Conservation (phyloP, 2,888 invertebrate species). For the Drosophila mimetica region DNA sequence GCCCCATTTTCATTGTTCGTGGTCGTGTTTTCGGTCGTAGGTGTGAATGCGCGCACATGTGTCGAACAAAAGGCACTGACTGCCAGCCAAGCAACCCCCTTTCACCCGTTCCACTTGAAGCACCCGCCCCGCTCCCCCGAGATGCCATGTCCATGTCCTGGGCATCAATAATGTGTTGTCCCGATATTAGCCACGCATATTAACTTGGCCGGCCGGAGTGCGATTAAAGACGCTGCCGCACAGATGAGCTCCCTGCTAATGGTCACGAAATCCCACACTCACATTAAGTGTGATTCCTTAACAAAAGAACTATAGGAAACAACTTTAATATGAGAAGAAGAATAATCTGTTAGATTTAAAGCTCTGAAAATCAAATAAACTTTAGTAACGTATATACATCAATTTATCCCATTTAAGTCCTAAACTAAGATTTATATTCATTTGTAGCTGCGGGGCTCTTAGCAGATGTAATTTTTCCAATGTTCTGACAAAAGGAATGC, state of each 20-base stretch:
- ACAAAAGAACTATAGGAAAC: too few relatives aligned
- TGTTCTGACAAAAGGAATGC: neutral
- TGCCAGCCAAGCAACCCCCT: conserved; percentile 6
- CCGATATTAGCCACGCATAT: conserved; percentile 75
- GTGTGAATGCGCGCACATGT: conserved; percentile 80
- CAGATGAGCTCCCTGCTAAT: conserved; percentile 32
- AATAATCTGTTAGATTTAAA: too few relatives aligned
- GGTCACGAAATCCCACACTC: conserved; percentile 1
- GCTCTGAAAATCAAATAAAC: neutral
- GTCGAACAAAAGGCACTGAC: conserved; percentile 63
- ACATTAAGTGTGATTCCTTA: neutral
- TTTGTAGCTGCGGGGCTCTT: neutral
- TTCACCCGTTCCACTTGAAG: neutral
- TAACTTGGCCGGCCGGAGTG: conserved; percentile 55
- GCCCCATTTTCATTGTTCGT: conserved; percentile 22
- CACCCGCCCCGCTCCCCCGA: too few relatives aligned
- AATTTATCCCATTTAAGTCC: neutral
- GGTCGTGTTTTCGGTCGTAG: conserved; percentile 67
- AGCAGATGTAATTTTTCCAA: neutral
- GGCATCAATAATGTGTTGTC: conserved; percentile 72
- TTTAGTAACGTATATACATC: too few relatives aligned
- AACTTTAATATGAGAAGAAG: too few relatives aligned
- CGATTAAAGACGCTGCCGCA: conserved; percentile 40
- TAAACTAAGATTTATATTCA: neutral
- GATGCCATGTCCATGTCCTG: conserved; percentile 44